Evolutionary conservation across 2,113 vertebrate genomes (phyloP).

Genomic region (Regulus satrapa): DNA sequence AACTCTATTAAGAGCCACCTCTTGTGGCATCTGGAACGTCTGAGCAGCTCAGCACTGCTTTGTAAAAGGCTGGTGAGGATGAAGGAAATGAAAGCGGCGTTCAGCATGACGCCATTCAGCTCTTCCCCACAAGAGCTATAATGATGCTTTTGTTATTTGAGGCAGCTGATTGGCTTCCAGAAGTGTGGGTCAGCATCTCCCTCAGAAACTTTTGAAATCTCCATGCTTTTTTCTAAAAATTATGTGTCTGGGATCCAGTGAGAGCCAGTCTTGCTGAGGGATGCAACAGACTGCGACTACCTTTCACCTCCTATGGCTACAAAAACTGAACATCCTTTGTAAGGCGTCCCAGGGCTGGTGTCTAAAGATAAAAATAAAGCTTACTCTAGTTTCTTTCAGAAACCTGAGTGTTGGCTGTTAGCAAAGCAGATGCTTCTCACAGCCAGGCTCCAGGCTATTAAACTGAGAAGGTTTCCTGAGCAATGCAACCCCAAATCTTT

Average conservation of each 20-base stretch:
- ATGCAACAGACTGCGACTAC: neutral
- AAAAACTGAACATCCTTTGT: neutral
- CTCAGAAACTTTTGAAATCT: neutral
- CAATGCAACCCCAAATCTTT: neutral
- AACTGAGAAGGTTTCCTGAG: neutral
- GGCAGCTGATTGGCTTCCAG: neutral
- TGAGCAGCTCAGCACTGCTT: neutral
- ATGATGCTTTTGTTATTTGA: neutral
- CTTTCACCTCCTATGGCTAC: neutral
- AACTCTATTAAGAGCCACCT: neutral
- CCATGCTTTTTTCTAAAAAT: neutral
- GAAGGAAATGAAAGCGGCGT: rapidly evolving
- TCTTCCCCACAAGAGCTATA: neutral
- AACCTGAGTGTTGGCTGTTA: neutral
- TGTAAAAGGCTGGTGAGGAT: neutral
- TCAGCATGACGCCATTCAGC: rapidly evolving
- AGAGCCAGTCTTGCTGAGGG: neutral
- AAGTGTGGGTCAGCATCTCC: rapidly evolving
- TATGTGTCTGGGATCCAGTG: neutral
- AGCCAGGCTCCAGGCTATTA: neutral
- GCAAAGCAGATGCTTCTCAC: neutral
- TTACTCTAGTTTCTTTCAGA: neutral
- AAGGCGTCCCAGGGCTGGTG: neutral
- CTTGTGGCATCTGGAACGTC: neutral
- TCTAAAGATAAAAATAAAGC: neutral